Conservation (phyloP, 2,797 vertebrate species). For the Limnodromus scolopaceus region DNA sequence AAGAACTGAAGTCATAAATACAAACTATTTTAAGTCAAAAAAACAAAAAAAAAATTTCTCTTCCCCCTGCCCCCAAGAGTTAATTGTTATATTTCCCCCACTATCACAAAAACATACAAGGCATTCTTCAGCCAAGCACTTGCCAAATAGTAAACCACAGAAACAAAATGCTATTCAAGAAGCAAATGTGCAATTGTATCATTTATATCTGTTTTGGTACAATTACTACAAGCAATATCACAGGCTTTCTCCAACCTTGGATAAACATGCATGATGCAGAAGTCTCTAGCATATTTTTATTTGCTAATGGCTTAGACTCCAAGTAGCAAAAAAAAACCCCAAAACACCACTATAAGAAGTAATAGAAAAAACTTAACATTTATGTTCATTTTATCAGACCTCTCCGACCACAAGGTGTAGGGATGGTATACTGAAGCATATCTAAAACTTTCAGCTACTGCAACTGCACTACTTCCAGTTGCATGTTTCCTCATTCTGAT, state of each 20-base stretch:
- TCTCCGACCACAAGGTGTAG: accelerated
- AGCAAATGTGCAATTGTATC: not conserved
- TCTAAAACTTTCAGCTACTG: not conserved
- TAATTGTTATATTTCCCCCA: not conserved
- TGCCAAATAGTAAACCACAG: not conserved
- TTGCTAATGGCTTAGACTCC: not conserved
- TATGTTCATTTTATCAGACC: not conserved
- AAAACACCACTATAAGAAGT: not conserved
- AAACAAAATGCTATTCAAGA: not conserved
- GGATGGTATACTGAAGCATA: accelerated
- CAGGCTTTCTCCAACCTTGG: not conserved
- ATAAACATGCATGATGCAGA: not conserved
- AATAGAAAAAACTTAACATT: not conserved
- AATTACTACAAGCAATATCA: not conserved
- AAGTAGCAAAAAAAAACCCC: not conserved
- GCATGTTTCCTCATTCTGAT: not conserved
- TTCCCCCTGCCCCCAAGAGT: not conserved
- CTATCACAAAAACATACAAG: not conserved
- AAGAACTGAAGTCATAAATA: not conserved
- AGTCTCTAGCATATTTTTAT: not conserved
- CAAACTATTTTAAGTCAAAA: not conserved
- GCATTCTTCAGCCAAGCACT: not conserved
- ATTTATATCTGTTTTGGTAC: not conserved
- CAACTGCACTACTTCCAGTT: not conserved
- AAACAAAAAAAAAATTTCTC: not conserved